Evolutionary conservation across 2,888 invertebrate genomes (phyloP).

Genomic region (Exocentrus adspersus): DNA sequence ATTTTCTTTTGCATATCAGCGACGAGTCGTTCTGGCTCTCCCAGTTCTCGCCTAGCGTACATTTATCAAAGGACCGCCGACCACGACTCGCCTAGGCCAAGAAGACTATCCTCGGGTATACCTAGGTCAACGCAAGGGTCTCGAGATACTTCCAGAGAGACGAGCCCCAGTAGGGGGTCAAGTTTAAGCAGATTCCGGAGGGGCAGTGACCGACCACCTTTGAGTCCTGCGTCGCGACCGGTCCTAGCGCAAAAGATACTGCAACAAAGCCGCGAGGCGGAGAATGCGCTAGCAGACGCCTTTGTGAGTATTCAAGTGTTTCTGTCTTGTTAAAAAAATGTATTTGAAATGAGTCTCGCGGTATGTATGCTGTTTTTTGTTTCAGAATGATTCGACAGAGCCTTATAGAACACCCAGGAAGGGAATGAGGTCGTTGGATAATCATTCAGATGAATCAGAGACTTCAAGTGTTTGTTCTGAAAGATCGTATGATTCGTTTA

Average conservation of each 20-base stretch:
- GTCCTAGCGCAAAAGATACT: constrained; percentile 85
- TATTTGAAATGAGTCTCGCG: too few relatives aligned
- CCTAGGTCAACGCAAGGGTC: constrained; percentile 76
- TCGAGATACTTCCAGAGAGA: constrained; percentile 66
- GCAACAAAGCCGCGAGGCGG: constrained; percentile 88
- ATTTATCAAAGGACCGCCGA: constrained; percentile 69
- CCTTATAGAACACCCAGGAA: constrained; percentile 58
- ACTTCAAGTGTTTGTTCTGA: constrained; percentile 95
- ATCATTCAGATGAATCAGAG: constrained; percentile 89
- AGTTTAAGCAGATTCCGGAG: constrained; percentile 58
- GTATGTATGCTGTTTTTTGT: constrained; percentile 22
- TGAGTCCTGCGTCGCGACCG: constrained; percentile 66
- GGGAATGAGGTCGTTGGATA: constrained; percentile 66
- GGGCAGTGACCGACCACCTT: constrained; percentile 66
- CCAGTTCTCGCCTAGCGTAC: constrained; percentile 85
- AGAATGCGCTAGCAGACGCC: constrained; percentile 82
- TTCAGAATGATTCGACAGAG: constrained; percentile 55
- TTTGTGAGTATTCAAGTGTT: constrained; percentile 66
- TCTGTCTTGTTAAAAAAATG: too few relatives aligned
- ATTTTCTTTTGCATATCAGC: constrained; percentile 69
- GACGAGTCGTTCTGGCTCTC: constrained; percentile 92
- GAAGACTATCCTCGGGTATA: constrained; percentile 74
- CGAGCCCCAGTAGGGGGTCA: constrained; percentile 60
- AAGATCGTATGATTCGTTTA: constrained; percentile 72
- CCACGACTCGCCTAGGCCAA: constrained; percentile 66